phyloP scores from a whole-genome alignment of 1,140 invertebrate species.

The Cyphomyrmex costatus region DNA sequence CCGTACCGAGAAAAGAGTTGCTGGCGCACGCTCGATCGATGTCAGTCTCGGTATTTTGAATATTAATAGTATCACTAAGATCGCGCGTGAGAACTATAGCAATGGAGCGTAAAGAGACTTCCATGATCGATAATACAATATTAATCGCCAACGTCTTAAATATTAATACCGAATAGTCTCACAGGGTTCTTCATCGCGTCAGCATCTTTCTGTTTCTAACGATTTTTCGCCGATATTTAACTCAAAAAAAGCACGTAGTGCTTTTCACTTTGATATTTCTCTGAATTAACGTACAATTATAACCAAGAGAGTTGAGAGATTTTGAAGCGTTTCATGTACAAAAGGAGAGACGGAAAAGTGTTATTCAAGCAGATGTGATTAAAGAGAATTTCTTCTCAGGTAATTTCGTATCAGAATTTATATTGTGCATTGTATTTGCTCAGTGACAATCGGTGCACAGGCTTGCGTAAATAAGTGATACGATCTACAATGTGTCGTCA shows the following conservation, averaged over 20 bases:
- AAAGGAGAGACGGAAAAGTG: neutral
- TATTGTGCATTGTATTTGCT: neutral
- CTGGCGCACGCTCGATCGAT: conserved; percentile 38
- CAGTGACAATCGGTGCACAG: neutral
- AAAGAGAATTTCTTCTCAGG: neutral
- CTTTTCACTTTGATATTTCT: neutral
- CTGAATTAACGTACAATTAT: neutral
- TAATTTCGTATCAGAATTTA: conserved; percentile 4
- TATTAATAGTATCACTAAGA: conserved; percentile 51
- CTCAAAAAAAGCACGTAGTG: neutral
- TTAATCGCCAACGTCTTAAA: conserved; percentile 11
- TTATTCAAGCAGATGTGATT: neutral
- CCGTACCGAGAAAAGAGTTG: conserved; percentile 46
- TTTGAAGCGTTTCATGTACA: neutral
- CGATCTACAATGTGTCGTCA: neutral
- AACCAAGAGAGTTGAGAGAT: neutral
- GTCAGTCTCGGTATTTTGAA: conserved; percentile 42
- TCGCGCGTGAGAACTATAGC: conserved; percentile 57
- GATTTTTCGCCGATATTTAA: neutral
- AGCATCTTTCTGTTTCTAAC: neutral
- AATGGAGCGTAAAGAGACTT: conserved; percentile 32
- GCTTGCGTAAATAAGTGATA: neutral
- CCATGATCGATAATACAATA: conserved; percentile 53
- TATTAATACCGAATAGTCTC: conserved; percentile 36
- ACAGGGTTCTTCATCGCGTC: conserved; percentile 16